Evolutionary conservation across 1,140 invertebrate genomes (phyloP), one percentile per base, ranked within the genome.

Genomic region (Physella acuta): DNA sequence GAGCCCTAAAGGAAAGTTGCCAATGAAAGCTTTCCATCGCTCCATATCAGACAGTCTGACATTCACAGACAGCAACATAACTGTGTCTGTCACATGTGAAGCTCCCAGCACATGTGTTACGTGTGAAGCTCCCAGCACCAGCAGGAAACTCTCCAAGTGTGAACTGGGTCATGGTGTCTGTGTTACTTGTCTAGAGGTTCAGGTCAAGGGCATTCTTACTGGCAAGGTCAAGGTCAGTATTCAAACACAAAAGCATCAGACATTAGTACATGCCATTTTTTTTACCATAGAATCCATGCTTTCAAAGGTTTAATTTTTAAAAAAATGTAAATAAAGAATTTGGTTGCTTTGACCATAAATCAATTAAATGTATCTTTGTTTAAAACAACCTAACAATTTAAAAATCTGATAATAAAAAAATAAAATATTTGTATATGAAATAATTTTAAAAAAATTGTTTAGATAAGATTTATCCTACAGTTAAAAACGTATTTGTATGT

Each of bases 151-250:
- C 14, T 79, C 79, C n/a, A 67, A 72, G 0, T 81, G 78, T 68
- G 66, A 72, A 16, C 70, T 75, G 56, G 77, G 76, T 14, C 79
- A 81, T 71, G 44, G 69, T 3, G 73, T 73, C 17, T 81, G 78
- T 67, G 68, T 62, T 8, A 73, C 61, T 3, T 80, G 78, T 71
- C 62, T 80, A 62, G 76, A 81, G 61, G 73, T 72, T 64, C 74
- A 76, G 39, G 79, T 78, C 8, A 81, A 81, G 60, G 71, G 73
- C n/a, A 73, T 81, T 26, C 72, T 81, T 24, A 77, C 77, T 14
- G 78, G 62, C 16, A 36, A 49, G 30, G 30, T 52, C 30, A 64
- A 64, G 62, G 62, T 64, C n/a, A 64, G 62, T 64, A 36, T n/a
- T 31, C 24, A n/a, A n/a, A n/a, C n/a, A n/a, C n/a, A n/a, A n/a